phyloP scores from a whole-genome alignment of 2,888 invertebrate genomes.

The Acrobasis consociella region DNA sequence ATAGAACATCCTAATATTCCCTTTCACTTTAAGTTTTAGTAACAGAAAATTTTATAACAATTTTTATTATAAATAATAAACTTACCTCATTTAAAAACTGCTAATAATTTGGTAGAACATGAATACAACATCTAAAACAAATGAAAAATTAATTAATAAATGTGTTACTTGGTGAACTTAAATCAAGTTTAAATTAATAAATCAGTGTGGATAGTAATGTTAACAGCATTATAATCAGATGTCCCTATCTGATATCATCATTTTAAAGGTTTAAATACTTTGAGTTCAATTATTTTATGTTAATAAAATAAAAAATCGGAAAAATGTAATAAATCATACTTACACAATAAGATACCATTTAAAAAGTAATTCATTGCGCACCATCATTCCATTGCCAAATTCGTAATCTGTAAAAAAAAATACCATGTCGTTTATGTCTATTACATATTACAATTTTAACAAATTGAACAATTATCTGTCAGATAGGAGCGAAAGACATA shows the following conservation, averaged over 20 bases:
- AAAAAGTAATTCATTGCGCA: too few species aligned
- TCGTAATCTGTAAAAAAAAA: background rate
- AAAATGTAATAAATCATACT: background rate
- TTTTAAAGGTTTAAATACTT: conserved; percentile 26
- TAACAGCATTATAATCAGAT: conserved; percentile 72
- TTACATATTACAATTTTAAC: too few species aligned
- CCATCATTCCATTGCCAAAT: too few species aligned
- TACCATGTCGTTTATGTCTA: background rate
- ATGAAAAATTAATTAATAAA: background rate
- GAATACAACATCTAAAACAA: conserved; percentile 1
- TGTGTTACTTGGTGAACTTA: background rate
- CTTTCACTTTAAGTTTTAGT: too few species aligned
- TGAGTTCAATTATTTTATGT: too few species aligned
- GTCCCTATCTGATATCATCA: conserved; percentile 74
- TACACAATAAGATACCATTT: background rate
- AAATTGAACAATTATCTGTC: conserved; percentile 39
- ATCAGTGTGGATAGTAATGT: conserved; percentile 66
- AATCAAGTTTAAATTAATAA: background rate
- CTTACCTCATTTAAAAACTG: too few species aligned
- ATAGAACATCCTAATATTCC: too few species aligned
- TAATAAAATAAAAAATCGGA: background rate
- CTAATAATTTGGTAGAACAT: too few species aligned
- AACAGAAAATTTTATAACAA: too few species aligned
- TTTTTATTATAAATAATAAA: too few species aligned
- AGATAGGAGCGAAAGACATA: conserved; percentile 82